Conservation (phyloP, 2,888 invertebrate species). For the Drosophila mettleri region DNA sequence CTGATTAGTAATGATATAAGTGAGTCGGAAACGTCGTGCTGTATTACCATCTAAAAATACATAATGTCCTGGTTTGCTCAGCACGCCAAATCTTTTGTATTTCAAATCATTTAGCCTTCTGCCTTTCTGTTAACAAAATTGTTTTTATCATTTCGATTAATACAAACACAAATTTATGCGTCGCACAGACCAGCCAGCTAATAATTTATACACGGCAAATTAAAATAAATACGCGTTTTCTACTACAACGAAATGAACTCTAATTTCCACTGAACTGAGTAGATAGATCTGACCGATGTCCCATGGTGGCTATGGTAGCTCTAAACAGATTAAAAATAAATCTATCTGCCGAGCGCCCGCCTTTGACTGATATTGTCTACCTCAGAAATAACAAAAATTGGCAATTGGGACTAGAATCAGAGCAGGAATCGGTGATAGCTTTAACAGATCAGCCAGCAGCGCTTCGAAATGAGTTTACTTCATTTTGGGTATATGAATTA, state of each 20-base stretch:
- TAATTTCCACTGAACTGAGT: background rate
- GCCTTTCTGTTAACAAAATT: conserved; percentile 59
- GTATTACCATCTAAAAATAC: conserved; percentile 44
- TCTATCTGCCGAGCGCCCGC: no score
- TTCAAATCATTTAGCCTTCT: conserved; percentile 50
- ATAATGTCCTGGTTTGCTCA: conserved; percentile 53
- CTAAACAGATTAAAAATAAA: no score
- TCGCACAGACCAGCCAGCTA: conserved; percentile 56
- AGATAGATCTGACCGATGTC: background rate
- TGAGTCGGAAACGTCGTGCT: conserved; percentile 56
- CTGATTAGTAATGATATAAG: conserved; percentile 61
- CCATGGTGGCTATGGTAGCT: no score
- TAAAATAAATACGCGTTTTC: conserved; percentile 52
- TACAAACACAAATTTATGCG: conserved; percentile 27
- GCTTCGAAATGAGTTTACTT: background rate
- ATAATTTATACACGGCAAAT: conserved; percentile 71
- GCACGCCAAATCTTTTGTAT: conserved; percentile 42
- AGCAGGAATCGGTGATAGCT: background rate
- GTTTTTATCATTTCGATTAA: conserved; percentile 51
- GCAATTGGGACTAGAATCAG: background rate
- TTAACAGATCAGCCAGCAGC: background rate
- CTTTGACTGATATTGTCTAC: background rate
- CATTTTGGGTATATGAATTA: conserved; percentile 27
- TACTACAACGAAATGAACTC: conserved; percentile 17
- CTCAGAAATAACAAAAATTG: background rate